Percentiles rank a stretch among this genome's conserved stretches.
Evolutionary conservation across 2,797 vertebrate genomes (phyloP).

Genomic region (Enteromius thamalakanensis): DNA sequence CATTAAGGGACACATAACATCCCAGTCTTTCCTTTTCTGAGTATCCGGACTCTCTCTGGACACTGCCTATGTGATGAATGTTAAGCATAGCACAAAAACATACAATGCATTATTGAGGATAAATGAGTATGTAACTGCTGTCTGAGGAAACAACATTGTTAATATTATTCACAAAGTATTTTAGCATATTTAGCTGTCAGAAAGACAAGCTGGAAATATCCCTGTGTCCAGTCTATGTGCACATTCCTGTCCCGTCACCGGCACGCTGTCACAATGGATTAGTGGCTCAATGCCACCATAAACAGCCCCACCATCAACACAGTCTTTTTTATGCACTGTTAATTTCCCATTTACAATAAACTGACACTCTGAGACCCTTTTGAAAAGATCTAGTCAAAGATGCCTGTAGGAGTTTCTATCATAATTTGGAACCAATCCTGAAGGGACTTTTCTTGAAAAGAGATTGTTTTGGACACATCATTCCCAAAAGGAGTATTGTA

Average conservation of each 20-base stretch:
- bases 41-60: background rate
- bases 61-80: background rate
- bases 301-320: constrained; percentile 28
- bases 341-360: constrained; percentile 38
- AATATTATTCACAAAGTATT: background rate
- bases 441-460: background rate
- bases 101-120: background rate
- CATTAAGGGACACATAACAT: constrained; percentile 6
- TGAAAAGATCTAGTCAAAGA: background rate
- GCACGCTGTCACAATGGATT: constrained; percentile 27
- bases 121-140: background rate
- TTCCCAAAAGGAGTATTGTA: background rate
- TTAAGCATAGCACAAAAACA: constrained; percentile 5
- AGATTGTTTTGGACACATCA: background rate
- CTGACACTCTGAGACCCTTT: constrained; percentile 16
- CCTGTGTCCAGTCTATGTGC: constrained; percentile 5
- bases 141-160: constrained; percentile 13
- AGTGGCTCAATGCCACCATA: constrained; percentile 31
- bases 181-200: constrained; percentile 14
- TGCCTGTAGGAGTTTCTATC: background rate
- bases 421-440: constrained; percentile 7
- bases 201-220: constrained; percentile 14
- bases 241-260: constrained; percentile 19
- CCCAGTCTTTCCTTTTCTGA: constrained; percentile 14
- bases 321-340: constrained; percentile 41